Conservation (phyloP, 2,888 invertebrate genomes). For the Anthophora plumipes region DNA sequence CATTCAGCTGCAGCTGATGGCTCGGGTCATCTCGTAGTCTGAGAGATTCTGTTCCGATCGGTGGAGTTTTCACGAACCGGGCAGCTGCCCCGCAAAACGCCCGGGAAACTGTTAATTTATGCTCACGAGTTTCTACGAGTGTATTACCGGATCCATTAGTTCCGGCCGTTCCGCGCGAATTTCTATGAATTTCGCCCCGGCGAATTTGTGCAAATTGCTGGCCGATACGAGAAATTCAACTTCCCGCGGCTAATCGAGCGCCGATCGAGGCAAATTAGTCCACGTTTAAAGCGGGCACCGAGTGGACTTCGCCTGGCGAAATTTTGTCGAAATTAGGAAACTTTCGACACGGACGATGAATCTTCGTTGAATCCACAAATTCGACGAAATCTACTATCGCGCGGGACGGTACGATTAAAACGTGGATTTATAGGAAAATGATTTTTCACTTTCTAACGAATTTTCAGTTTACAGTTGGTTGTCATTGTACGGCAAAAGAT, state of each 20-base stretch:
- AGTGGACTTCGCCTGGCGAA: too few relatives aligned
- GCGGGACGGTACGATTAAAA: too few relatives aligned
- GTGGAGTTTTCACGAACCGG: constrained; percentile 1
- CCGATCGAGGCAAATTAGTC: constrained; percentile 24
- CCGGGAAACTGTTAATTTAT: constrained; percentile 37
- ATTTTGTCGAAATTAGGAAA: background rate
- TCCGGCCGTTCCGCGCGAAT: constrained; percentile 25
- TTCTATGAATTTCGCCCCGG: constrained; percentile 33
- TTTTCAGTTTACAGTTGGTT: too few relatives aligned
- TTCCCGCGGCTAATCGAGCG: constrained; percentile 33
- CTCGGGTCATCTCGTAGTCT: background rate
- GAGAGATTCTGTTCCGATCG: constrained; percentile 18
- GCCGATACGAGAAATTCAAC: constrained; percentile 35
- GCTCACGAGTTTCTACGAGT: constrained; percentile 31
- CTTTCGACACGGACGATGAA: background rate
- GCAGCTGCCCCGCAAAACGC: background rate
- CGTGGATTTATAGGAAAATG: too few relatives aligned
- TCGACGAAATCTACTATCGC: too few relatives aligned
- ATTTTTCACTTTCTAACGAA: too few relatives aligned
- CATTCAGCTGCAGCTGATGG: background rate
- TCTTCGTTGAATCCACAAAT: background rate
- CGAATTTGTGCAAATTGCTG: constrained; percentile 36
- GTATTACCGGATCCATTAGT: constrained; percentile 38
- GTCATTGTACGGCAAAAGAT: too few relatives aligned
- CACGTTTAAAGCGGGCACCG: constrained; percentile 4